Evolutionary conservation across 1,140 invertebrate genomes (phyloP), one percentile per base, ranked within the genome.

Genomic region (Ceratina japonica): DNA sequence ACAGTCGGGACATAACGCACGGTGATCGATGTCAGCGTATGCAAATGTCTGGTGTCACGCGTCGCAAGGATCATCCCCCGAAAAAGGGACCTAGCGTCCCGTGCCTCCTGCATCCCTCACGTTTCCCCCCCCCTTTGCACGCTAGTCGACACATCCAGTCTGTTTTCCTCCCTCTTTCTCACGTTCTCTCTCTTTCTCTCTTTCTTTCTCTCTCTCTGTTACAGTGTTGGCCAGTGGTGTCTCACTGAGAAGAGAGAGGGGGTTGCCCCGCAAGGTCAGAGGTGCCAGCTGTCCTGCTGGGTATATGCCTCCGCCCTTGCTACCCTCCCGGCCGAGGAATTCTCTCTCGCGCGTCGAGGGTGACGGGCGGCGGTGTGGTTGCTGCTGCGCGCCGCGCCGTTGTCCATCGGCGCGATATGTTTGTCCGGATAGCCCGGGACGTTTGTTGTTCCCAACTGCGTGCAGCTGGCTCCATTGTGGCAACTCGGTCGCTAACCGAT

Each of bases 401-500:
- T 73, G 68, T 69, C 75, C 77, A 75, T 69, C 81, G 75, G 31
- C 58, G 80, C 77, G 72, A 81, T 82, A 89, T 87, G 87, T 90
- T 91, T 85, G 86, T 89, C 66, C 79, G 82, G 80, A 81, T 86
- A 83, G 79, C 70, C 59, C 79, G 84, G 76, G 77, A 87, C 68
- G 85, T 66, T 86, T 87, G 73, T 81, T 82, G 84, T 80, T 72
- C 78, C 73, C 83, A 81, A 68, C 85, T 87, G 51, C 15, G 64
- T 93, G 93, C 91, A 91, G 91, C 77, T 95, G 95, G 90, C 92
- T 92, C 73, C 92, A 93, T 81, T 96, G 95, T 92, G 95, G 95
- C 81, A 96, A 96, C 93, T 94, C 94, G 82, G 95, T 96, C 65
- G 95, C 93, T 86, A 95, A 96, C 92, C 93, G 95, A 84, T 95